Evolutionary conservation across 2,888 invertebrate genomes (phyloP).

Genomic region (Melanargia galathea): DNA sequence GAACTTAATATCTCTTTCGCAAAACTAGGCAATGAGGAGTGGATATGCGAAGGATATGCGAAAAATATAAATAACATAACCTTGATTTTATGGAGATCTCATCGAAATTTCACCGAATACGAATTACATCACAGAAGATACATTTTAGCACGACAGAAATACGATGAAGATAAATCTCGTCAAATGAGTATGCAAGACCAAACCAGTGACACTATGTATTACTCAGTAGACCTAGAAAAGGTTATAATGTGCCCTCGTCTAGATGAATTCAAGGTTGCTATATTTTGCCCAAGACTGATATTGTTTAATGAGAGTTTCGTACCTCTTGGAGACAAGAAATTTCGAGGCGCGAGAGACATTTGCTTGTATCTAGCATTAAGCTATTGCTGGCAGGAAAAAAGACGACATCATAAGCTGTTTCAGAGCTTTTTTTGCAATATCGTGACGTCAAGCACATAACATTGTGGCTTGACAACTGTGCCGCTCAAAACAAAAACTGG

Average conservation of each 20-base stretch:
- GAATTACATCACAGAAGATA: neutral
- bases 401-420: neutral
- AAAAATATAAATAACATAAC: neutral
- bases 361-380: neutral
- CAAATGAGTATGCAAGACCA: neutral
- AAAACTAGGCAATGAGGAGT: slow-evolving; percentile 4
- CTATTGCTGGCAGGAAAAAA: neutral
- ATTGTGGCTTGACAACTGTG: neutral
- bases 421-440: neutral
- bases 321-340: neutral
- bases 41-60: neutral
- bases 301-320: slow-evolving; percentile 3
- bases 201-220: neutral
- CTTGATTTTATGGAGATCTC: neutral
- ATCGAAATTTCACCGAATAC: neutral
- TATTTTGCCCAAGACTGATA: neutral
- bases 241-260: neutral
- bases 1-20: slow-evolving; percentile 4
- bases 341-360: neutral
- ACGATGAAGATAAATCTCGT: neutral
- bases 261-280: neutral
- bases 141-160: slow-evolving; percentile 1
- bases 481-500: slow-evolving; percentile 9
- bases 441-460: neutral
- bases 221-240: slow-evolving; percentile 5